Percentiles rank a stretch among this genome's conserved stretches.
Conservation (phyloP, 2,797 vertebrate genomes). For the Xenops minutus region DNA sequence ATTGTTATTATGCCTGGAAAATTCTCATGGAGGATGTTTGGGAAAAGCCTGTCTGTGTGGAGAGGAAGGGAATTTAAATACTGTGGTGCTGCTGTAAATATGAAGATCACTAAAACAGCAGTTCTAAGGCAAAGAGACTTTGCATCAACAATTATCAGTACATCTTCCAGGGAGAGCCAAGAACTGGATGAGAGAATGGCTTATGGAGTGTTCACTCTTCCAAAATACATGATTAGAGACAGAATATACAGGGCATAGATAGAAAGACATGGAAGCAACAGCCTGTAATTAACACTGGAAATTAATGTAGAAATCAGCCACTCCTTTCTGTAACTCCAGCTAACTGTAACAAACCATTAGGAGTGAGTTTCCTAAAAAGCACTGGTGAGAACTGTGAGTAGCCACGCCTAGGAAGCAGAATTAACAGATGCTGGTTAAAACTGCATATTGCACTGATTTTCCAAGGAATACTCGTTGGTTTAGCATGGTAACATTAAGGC, state of each 20-base stretch:
- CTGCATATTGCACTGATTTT: background rate
- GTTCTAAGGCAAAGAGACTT: background rate
- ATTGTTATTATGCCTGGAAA: background rate
- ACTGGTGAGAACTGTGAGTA: background rate
- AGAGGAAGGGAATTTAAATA: background rate
- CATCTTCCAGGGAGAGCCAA: background rate
- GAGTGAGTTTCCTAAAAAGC: conserved; percentile 10
- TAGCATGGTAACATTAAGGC: conserved; percentile 54
- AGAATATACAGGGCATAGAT: background rate
- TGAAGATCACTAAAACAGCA: background rate
- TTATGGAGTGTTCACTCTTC: background rate
- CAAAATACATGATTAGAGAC: conserved; percentile 24
- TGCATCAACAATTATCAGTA: background rate
- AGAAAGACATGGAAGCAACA: conserved; percentile 29
- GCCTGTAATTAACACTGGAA: conserved; percentile 11
- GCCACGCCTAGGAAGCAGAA: conserved; percentile 44
- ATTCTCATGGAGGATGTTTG: background rate
- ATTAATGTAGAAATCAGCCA: background rate
- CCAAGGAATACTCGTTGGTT: conserved; percentile 40
- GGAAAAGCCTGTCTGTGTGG: background rate
- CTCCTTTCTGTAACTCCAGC: background rate
- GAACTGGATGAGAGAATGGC: background rate
- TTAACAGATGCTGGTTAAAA: conserved; percentile 62
- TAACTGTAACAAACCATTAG: background rate
- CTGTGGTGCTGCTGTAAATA: background rate